Percentiles rank a stretch among this genome's conserved stretches.
Evolutionary conservation across 2,888 invertebrate species (phyloP).

Genomic region (Neria commutata): DNA sequence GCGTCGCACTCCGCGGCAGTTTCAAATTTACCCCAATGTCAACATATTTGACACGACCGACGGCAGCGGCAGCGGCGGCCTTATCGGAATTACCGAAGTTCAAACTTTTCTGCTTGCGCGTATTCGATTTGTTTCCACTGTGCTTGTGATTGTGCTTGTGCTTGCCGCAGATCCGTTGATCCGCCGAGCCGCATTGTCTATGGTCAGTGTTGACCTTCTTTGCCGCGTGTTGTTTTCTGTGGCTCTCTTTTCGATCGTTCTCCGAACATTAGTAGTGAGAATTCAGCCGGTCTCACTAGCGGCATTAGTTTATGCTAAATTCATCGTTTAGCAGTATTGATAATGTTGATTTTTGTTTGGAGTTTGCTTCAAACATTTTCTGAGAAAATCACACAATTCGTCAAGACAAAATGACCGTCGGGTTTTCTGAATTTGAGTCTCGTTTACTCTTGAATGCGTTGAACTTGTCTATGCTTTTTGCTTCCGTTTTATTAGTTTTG

Average conservation of each 20-base stretch:
- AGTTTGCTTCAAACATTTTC: background rate
- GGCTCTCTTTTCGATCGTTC: background rate
- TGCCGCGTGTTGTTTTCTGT: background rate
- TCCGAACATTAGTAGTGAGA: background rate
- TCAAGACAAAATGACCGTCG: conserved; percentile 5
- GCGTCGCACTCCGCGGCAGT: too few relatives aligned
- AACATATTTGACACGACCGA: too few relatives aligned
- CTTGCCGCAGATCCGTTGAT: background rate
- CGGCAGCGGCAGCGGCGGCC: conserved; percentile 8
- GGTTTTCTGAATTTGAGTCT: background rate
- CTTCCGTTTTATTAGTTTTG: too few relatives aligned
- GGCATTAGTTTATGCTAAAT: background rate
- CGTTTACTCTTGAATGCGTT: conserved; percentile 6
- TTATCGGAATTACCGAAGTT: conserved; percentile 19
- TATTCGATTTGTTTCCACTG: background rate
- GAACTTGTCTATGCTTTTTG: background rate
- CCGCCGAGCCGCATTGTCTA: conserved; percentile 4
- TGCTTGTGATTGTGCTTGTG: background rate
- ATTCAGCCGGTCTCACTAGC: background rate
- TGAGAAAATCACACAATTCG: background rate
- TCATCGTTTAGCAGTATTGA: background rate
- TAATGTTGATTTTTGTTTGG: background rate
- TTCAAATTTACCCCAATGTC: conserved; percentile 17
- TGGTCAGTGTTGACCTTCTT: conserved; percentile 21
- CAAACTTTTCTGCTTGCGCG: background rate